Base-by-base conservation (phyloP, 1,140 invertebrate genomes). In the Leptinotarsa texana region DNA sequence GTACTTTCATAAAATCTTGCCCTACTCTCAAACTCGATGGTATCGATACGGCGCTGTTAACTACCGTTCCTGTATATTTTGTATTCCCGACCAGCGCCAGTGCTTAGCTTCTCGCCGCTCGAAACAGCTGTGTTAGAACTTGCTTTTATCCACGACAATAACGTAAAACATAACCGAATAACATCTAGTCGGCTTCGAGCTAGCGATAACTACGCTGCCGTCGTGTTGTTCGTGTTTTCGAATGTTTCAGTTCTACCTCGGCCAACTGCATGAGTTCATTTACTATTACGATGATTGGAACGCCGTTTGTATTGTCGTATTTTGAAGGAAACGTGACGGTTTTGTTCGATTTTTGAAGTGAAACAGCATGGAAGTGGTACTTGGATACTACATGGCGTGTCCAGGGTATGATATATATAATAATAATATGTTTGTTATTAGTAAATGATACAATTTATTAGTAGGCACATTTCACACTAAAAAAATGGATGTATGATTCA, bases 331-430 rank as follows among this genome's bases (percentile, higher is more conserved):
- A 42, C n/a, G 66, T 27, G 24, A 49, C 42, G 27, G 33, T 68
- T 65, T 27, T 15, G 63, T 65, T 68, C 33, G 51, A 57, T 18
- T 57, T 57, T 57, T 57, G n/a, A 18, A 18, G n/a, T 8, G 51
- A 17, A 21, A 13, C 8, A 51, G 17, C 22, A 71, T 71, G 69
- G 69, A 71, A 33, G n/a, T 71, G n/a, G 69, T 71, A 24, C 57
- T 71, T n/a, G 69, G 69, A 42, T 71, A 71, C 33, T 71, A 71
- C 21, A 61, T 71, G 51, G 69, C 69, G 15, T 71, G 69, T 17
- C 69, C 69, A 6, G 69, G 69, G 69, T 71, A 62, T 61, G 69
- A 61, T 48, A 69, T 17, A 48, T 17, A 69, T n/a, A 42, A 11
- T 42, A 42, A 42, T 42, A 11, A 42, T 42, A 42, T 42, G 8